phyloP scores from a whole-genome alignment of 1,140 invertebrate species.

The Mizuhopecten yessoensis region DNA sequence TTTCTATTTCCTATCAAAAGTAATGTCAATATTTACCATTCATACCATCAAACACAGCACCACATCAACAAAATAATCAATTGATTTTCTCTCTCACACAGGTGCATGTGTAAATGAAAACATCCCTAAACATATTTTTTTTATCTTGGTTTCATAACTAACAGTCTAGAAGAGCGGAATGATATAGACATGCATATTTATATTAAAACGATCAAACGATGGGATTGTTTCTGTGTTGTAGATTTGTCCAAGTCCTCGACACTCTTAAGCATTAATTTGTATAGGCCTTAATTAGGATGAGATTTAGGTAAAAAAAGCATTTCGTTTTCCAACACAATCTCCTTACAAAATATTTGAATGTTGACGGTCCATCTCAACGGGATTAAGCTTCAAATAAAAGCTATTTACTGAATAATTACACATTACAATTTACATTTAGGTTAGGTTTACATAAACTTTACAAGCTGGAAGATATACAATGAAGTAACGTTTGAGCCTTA shows the following conservation, averaged over 20 bases:
- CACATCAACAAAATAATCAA: conserved; percentile 16
- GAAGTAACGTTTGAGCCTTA: background rate
- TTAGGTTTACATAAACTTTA: background rate
- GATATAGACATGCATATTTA: background rate
- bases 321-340: no score
- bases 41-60: background rate
- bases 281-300: no score
- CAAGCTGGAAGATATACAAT: background rate
- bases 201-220: background rate
- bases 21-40: no score
- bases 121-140: background rate
- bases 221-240: background rate
- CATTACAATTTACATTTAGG: background rate
- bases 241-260: no score
- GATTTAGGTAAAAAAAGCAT: no score
- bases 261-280: no score
- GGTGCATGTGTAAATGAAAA: background rate
- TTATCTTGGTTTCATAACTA: background rate
- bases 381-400: background rate
- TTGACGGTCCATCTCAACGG: background rate
- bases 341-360: no score
- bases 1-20: no score
- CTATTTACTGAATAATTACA: background rate
- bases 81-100: background rate
- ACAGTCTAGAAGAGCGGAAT: background rate